Conservation (phyloP, 2,888 invertebrate species). For the Agonum fuliginosum region DNA sequence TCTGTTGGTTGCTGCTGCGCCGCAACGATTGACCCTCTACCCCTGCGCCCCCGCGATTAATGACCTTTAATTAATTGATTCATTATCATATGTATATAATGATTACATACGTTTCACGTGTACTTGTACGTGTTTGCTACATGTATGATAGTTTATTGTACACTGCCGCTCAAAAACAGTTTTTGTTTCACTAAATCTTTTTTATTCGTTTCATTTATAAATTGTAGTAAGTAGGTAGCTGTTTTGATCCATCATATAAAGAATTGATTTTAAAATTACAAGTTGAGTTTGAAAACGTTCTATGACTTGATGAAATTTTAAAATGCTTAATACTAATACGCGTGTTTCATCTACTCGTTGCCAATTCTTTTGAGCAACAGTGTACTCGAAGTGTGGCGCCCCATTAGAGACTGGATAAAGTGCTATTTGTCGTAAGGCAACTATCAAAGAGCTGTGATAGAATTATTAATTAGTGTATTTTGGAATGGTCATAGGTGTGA, state of each 20-base stretch:
- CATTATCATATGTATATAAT: conserved; percentile 49
- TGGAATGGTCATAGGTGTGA: conserved; percentile 63
- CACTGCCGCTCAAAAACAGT: conserved; percentile 19
- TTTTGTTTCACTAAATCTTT: neutral
- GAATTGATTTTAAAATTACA: too few species aligned
- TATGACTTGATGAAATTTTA: too few species aligned
- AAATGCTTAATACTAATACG: too few species aligned
- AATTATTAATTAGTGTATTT: conserved; percentile 67
- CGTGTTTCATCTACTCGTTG: neutral
- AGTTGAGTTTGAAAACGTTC: too few species aligned
- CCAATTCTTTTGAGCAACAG: conserved; percentile 26
- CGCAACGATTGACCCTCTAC: conserved; percentile 41
- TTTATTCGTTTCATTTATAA: neutral
- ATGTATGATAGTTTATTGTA: conserved; percentile 43
- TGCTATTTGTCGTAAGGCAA: conserved; percentile 68
- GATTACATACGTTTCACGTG: conserved; percentile 34
- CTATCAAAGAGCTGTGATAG: conserved; percentile 73
- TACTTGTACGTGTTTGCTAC: conserved; percentile 43
- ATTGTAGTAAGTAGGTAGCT: neutral
- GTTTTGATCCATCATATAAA: too few species aligned
- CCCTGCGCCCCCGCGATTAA: conserved; percentile 38
- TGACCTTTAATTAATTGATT: conserved; percentile 47
- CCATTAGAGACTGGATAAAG: conserved; percentile 58
- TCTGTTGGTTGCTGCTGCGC: conserved; percentile 41
- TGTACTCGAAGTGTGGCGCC: conserved; percentile 26